A percentile compares a stretch with the other conserved stretches of the same genome.
Evolutionary conservation across 1,140 invertebrate genomes (phyloP).

Genomic region (Coboldia fuscipes): DNA sequence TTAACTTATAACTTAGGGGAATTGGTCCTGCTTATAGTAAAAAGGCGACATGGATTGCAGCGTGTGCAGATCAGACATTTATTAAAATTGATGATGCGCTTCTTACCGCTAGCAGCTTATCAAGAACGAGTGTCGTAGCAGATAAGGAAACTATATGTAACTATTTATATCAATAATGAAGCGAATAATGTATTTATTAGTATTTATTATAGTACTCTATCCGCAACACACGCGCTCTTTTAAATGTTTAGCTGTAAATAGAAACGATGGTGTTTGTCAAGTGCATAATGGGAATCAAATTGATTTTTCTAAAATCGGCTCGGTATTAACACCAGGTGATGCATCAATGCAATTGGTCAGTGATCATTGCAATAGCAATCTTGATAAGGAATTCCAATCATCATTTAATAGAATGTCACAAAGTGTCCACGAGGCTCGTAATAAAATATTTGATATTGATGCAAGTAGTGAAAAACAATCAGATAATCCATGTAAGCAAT

Average conservation of each 20-base stretch:
- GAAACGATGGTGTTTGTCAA: constrained; percentile 58
- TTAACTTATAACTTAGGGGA: constrained; percentile 15
- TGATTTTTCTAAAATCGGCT: constrained; percentile 31
- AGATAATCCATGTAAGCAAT: constrained; percentile 6
- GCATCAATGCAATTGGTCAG: constrained; percentile 9
- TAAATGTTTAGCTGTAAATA: constrained; percentile 60
- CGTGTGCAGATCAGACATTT: constrained; percentile 87
- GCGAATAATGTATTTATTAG: constrained; percentile 1
- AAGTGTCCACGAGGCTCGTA: constrained; percentile 18
- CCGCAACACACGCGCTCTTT: constrained; percentile 26
- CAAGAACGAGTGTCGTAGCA: constrained; percentile 69
- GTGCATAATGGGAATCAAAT: constrained; percentile 55
- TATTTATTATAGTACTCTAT: constrained; percentile 9
- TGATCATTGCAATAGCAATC: constrained; percentile 11
- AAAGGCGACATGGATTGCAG: constrained; percentile 80
- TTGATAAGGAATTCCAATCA: constrained; percentile 8
- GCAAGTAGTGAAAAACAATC: constrained; percentile 2
- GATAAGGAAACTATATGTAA: constrained; percentile 68
- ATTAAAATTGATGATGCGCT: constrained; percentile 81
- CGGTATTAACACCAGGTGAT: constrained; percentile 10
- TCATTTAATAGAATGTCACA: constrained; percentile 20
- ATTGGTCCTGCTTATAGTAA: constrained; percentile 54
- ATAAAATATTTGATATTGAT: constrained; percentile 19
- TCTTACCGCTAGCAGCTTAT: constrained; percentile 71
- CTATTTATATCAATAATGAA: constrained; percentile 10